Percentiles rank a stretch among this genome's conserved stretches.
Evolutionary conservation across 2,797 vertebrate species (phyloP).

Genomic region (Danio kyathit): DNA sequence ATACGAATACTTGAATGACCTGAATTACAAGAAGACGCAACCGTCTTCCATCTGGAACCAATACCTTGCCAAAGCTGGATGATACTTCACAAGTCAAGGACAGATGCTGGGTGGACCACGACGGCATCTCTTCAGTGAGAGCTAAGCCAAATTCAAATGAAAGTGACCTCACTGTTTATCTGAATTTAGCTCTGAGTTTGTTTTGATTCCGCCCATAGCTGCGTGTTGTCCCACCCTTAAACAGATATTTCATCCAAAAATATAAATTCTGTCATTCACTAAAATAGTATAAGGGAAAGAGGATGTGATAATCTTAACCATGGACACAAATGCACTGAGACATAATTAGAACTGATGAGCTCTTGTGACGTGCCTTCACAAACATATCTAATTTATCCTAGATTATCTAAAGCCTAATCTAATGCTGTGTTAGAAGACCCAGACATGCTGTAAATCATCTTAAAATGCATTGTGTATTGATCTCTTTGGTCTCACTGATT

Average conservation of each 20-base stretch:
- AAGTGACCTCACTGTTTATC: slow-evolving; percentile 23
- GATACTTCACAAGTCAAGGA: neutral
- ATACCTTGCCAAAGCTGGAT: slow-evolving; percentile 3
- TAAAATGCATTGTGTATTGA: slow-evolving; percentile 13
- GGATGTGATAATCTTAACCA: neutral
- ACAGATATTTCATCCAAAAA: no score
- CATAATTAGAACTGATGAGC: neutral
- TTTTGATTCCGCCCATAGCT: neutral
- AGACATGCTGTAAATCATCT: slow-evolving; percentile 14
- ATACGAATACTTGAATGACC: neutral
- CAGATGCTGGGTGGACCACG: slow-evolving; percentile 43
- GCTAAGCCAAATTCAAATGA: slow-evolving; percentile 1
- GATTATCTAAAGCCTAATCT: neutral
- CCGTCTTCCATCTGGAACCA: slow-evolving; percentile 21
- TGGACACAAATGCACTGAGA: neutral
- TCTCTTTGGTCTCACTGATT: neutral
- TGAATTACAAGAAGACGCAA: neutral
- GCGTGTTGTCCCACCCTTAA: slow-evolving; percentile 22
- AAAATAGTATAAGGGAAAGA: neutral
- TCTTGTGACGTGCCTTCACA: neutral
- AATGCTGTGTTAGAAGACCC: neutral
- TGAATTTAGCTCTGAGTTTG: neutral
- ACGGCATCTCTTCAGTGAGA: slow-evolving; percentile 4
- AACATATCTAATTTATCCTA: slow-evolving; percentile 9
- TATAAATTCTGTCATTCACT: neutral